Evolutionary conservation across 1,140 invertebrate genomes (phyloP), one percentile per base, ranked within the genome.

Genomic region (Maconellicoccus hirsutus): DNA sequence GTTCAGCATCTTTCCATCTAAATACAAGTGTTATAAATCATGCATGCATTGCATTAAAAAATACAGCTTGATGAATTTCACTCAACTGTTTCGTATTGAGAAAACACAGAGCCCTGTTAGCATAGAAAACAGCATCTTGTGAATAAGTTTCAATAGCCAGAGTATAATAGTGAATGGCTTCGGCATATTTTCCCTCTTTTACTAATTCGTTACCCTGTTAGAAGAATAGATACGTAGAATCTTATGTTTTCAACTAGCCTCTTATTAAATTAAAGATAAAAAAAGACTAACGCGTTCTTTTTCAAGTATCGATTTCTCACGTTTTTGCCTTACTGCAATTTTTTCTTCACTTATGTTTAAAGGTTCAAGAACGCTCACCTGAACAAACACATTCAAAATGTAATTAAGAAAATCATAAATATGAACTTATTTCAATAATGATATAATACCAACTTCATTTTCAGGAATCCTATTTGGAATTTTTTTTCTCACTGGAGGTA

Each of bases 71-170:
- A 12, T 71, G 52, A 72, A 63, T n/a, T 22, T 69, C 66, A 69
- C 79, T 80, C 80, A 83, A 95, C 91, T 89, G 86, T 74, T 92
- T 84, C 75, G 87, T 84, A 79, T 94, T 95, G 12, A 96, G 80
- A 74, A 90, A 86, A 74, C 93, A 94, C 72, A 96, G 83, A 8
- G 91, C 93, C 76, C 94, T 82, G 80, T 97, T 97, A 8, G 91
- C 90, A 77, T 86, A 92, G 76, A 91, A 89, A 7, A 92, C 82
- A 7, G 92, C 85, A 80, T 96, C 93, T 72, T 86, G 82, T 8
- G 88, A 84, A 77, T 91, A 89, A 42, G 86, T 79, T 72, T 86
- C 82, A 61, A 95, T 89, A 12, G 92, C 93, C 76, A 86, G 80
- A 25, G 85, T 89, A 77, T 96, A 97, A 74, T 86, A 87, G 10